Base-by-base conservation (phyloP, 1,140 invertebrate genomes). In the Drosophila orosa region DNA sequence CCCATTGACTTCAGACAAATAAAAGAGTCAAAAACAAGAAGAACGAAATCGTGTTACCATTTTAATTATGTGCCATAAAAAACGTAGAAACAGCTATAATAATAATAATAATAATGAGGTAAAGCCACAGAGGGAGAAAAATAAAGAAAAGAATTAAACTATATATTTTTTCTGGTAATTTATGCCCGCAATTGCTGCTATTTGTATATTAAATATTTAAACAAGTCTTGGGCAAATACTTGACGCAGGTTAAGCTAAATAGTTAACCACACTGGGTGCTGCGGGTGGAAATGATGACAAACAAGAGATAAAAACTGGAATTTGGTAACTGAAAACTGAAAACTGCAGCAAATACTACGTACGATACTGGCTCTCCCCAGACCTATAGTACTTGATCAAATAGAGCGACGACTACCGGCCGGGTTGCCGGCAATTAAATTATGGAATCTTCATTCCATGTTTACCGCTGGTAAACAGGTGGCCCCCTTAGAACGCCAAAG, bases 1-100 rank as follows among this genome's bases (percentile, higher is more conserved):
- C 78, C 79, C 74, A 61, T 59, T 56, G 78, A 39, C 31, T 62
- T 37, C 54, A 22, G 45, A 48, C 55, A 61, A 62, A 63, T 67
- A 74, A 78, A 75, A 77, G 45, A n/a, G n/a, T 66, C 66, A 69
- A 71, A 71, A 57, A 37, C 42, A 27, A 71, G 33, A 25, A 33
- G 50, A 47, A 47, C 33, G 29, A 37, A 82, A 82, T 82, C 57
- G 52, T 83, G 69, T 56, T 67, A 74, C 83, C 65, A 72, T 60
- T 81, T 86, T 86, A 82, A 86, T 78, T 82, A 78, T 84, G 65
- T 57, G 60, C 74, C 55, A 82, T 86, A 81, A 81, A 83, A 74
- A 57, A 40, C 31, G 24, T 37, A 74, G 44, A 77, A 57, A 25
- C 24, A 31, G 17, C 66, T 25, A 52, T 17, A 44, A 65, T n/a